Evolutionary conservation across 1,140 invertebrate genomes (phyloP), one percentile per base, ranked within the genome.

Genomic region (Rhynchophorus ferrugineus): DNA sequence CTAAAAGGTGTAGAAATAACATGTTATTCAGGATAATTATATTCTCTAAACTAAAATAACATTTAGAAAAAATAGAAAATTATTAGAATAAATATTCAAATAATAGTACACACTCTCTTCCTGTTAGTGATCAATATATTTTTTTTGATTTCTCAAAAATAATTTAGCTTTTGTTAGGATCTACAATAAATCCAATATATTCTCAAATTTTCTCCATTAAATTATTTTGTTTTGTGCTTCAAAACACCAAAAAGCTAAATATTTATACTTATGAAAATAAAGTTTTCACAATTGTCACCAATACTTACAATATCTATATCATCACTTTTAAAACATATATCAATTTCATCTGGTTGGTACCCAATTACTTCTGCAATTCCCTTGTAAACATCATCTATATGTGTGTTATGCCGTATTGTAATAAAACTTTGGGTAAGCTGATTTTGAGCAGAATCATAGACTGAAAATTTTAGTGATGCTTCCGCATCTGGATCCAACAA

Each of bases 301-400:
- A 6, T 42, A 57, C 55, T 57, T 41, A 60, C 55, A 17, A 34
- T n/a, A 19, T 58, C 43, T 18, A 22, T 29, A n/a, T 54, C 49
- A 24, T 41, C 44, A 18, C 19, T 39, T 38, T 56, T 57, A 17
- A 60, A 42, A 6, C 39, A 38, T 17, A 60, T 37, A 36, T 60
- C 52, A 29, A 60, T 48, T 37, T 60, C 58, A 24, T 57, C 55
- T 7, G 51, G 6, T 20, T 44, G 33, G 19, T 49, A 45, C 17
- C 20, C 38, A 44, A 38, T 58, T 21, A 44, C 52, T 8, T 49
- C 44, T 3, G 42, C 48, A n/a, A 58, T 36, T 42, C 58, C 52
- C 14, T 39, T 51, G 34, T 58, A 60, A n/a, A 60, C 51, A 14
- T 41, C 22, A 3, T 55, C 51, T 9, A 60, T 50, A n/a, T n/a